phyloP scores from a whole-genome alignment of 2,113 vertebrate genomes.

The Heptranchias perlo region DNA sequence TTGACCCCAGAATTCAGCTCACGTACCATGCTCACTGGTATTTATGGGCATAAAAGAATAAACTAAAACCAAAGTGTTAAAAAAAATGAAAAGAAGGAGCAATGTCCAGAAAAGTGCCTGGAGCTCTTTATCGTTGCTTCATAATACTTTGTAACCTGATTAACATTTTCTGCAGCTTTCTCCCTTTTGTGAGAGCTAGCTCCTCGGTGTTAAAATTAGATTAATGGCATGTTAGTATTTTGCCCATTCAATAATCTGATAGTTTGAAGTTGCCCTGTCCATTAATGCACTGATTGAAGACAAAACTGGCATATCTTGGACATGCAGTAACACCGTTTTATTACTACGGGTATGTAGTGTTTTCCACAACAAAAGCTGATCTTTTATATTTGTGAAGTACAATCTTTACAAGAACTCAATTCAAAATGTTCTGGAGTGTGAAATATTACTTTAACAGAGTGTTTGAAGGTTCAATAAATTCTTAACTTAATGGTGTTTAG shows the following conservation, averaged over 20 bases:
- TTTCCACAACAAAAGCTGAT: background rate
- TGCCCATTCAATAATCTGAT: background rate
- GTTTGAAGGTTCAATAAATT: background rate
- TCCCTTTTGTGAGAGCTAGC: background rate
- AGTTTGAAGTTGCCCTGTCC: background rate
- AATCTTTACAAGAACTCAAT: background rate
- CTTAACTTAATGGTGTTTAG: background rate
- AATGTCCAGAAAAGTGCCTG: background rate
- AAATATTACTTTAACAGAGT: background rate
- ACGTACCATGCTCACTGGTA: background rate
- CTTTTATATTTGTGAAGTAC: background rate
- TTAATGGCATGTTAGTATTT: background rate
- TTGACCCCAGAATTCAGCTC: background rate
- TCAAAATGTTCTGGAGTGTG: background rate
- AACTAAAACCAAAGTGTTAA: background rate
- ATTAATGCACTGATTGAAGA: background rate
- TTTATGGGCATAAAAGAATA: background rate
- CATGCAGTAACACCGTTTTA: background rate
- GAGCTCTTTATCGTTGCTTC: background rate
- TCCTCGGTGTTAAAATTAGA: background rate
- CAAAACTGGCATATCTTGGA: background rate
- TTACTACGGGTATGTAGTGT: background rate
- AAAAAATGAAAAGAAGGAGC: background rate
- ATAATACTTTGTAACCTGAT: background rate
- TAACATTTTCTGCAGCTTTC: background rate